phyloP scores from a whole-genome alignment of 2,797 vertebrate species.

The Pangasius sanitwongsei region DNA sequence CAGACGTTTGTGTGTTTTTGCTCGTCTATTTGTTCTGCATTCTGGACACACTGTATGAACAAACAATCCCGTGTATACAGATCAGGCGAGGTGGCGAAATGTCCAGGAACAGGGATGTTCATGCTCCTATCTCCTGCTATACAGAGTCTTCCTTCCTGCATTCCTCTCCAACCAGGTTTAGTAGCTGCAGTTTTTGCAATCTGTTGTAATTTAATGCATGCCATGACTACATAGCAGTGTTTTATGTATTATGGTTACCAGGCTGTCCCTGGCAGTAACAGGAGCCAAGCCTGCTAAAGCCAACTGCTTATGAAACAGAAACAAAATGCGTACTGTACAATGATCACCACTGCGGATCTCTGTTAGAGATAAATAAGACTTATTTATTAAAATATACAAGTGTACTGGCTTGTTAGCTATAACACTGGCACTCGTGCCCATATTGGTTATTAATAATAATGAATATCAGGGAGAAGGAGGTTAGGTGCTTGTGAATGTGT shows the following conservation, averaged over 20 bases:
- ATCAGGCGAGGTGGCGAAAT: not conserved
- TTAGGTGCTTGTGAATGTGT: not conserved
- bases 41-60: not conserved
- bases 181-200: not conserved
- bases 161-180: not conserved
- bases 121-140: not conserved
- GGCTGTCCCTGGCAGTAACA: not conserved
- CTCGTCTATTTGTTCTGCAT: not conserved
- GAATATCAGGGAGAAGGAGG: not conserved
- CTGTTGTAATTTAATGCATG: not conserved
- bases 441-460: not conserved
- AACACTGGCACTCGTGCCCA: too few relatives aligned
- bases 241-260: not conserved
- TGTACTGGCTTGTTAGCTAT: not conserved
- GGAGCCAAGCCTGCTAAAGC: not conserved
- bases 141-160: slow-evolving; percentile 22
- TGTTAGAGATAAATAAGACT: not conserved
- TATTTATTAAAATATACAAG: not conserved
- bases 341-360: not conserved
- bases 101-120: not conserved
- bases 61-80: not conserved
- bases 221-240: not conserved
- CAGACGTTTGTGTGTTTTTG: not conserved
- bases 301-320: not conserved
- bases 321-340: too few relatives aligned